Evolutionary conservation across 2,888 invertebrate genomes (phyloP).

Genomic region (Trisateles emortualis): DNA sequence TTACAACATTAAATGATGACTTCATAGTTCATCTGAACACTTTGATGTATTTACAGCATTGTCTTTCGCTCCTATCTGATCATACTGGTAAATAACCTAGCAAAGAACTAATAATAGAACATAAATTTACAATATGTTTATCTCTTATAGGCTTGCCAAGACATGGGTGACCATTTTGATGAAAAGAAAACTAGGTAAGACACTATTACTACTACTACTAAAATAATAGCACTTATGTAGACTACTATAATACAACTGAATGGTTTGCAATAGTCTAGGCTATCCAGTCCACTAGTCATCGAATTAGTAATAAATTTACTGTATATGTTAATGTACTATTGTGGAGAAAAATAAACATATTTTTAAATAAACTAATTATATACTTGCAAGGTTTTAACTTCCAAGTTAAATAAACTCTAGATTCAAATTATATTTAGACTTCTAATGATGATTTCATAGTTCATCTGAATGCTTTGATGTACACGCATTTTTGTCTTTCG

Average conservation of each 20-base stretch:
- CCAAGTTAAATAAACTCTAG: no score
- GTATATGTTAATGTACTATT: no score
- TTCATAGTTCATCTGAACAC: conserved; percentile 64
- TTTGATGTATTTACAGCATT: conserved; percentile 58
- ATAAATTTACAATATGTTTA: neutral
- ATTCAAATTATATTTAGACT: neutral
- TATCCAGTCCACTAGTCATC: no score
- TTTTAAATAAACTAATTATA: no score
- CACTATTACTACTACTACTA: no score
- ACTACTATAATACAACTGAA: no score
- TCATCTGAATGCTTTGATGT: conserved; percentile 72
- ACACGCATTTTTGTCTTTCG: conserved; percentile 73
- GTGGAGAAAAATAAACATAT: no score
- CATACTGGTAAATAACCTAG: neutral
- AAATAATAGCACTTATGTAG: no score
- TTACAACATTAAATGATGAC: conserved; percentile 67
- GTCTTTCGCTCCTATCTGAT: conserved; percentile 86
- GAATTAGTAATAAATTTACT: no score
- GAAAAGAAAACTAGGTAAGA: no score
- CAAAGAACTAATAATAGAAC: neutral
- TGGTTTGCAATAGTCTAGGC: no score
- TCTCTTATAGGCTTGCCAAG: neutral
- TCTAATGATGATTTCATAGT: conserved; percentile 67
- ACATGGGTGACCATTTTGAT: neutral
- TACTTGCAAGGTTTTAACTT: neutral